These are phyloP conservation scores for Megalopta genalis DNA, from an alignment of 1,140 invertebrate genomes.

Conservation along the genomic window DNA sequence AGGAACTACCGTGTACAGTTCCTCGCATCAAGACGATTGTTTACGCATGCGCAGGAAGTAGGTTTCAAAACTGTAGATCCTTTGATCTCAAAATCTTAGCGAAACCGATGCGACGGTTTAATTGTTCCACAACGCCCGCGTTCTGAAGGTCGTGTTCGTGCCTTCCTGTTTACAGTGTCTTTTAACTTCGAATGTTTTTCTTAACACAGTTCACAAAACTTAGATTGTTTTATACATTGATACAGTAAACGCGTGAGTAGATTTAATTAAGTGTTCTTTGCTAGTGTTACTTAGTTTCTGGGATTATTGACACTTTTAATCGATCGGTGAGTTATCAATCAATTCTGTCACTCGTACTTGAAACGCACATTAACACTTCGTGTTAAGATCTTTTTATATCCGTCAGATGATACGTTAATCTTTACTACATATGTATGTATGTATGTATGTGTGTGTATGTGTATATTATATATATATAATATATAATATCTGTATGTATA, in stretches of 20 bases:
- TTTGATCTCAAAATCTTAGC: not conserved
- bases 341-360: not conserved
- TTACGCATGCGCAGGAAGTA: conserved; percentile 20
- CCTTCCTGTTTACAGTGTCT: not conserved
- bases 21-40: conserved; percentile 6
- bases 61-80: conserved; percentile 9
- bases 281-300: not conserved
- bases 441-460: too few species aligned
- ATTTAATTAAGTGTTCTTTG: not conserved
- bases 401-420: not conserved
- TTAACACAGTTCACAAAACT: not conserved
- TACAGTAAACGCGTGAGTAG: conserved; percentile 7
- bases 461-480: conserved; percentile 1
- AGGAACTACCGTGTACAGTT: conserved; percentile 17
- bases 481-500: conserved; percentile 9
- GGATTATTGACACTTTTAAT: not conserved
- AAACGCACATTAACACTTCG: conserved; percentile 14
- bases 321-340: not conserved
- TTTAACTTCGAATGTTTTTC: not conserved
- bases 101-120: not conserved
- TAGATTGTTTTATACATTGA: conserved; percentile 12
- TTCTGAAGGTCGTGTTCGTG: not conserved
- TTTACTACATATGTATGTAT: conserved; percentile 1
- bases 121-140: not conserved
- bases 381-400: conserved; percentile 27